phyloP scores from a whole-genome alignment of 1,140 invertebrate species.

The Drosophila sp. region DNA sequence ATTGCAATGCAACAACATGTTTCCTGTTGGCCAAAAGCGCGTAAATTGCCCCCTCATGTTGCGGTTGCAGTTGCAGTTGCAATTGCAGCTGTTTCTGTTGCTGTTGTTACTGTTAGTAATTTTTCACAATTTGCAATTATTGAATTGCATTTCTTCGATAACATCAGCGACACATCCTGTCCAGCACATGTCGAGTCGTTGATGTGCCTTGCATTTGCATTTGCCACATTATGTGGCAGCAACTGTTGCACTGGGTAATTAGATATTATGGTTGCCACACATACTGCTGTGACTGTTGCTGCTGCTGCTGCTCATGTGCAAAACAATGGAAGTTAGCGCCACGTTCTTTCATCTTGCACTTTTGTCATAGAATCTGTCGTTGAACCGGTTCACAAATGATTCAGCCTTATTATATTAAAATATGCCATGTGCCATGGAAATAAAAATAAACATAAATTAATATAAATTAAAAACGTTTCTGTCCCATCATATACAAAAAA shows the following conservation, averaged over 20 bases:
- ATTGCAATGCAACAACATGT: slow-evolving; percentile 49
- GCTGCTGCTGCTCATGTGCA: slow-evolving; percentile 14
- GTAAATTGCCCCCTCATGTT: slow-evolving; percentile 52
- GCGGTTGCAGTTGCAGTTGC: slow-evolving; percentile 23
- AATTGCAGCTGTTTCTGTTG: slow-evolving; percentile 2
- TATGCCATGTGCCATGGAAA: background rate
- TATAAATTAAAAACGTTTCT: no score
- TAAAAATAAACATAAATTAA: no score
- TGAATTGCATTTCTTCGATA: slow-evolving; percentile 65
- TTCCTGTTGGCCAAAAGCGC: slow-evolving; percentile 68
- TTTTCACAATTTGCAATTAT: slow-evolving; percentile 74
- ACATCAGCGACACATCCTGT: slow-evolving; percentile 68
- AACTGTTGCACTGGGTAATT: slow-evolving; percentile 51
- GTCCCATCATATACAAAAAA: no score
- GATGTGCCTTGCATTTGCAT: slow-evolving; percentile 69
- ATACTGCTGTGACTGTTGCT: background rate
- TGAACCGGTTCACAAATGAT: slow-evolving; percentile 27
- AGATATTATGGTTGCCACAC: slow-evolving; percentile 40
- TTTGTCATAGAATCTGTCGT: slow-evolving; percentile 13
- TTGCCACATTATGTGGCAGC: slow-evolving; percentile 55
- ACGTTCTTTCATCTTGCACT: slow-evolving; percentile 15
- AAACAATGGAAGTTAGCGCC: background rate
- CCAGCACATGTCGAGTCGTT: slow-evolving; percentile 51
- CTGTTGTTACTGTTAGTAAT: slow-evolving; percentile 45
- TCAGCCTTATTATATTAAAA: background rate